These are phyloP conservation scores for Catostylus mosaicus DNA, from an alignment of 30 jellyfish, hydroid and myxozoan species.

Conservation along the genomic window DNA sequence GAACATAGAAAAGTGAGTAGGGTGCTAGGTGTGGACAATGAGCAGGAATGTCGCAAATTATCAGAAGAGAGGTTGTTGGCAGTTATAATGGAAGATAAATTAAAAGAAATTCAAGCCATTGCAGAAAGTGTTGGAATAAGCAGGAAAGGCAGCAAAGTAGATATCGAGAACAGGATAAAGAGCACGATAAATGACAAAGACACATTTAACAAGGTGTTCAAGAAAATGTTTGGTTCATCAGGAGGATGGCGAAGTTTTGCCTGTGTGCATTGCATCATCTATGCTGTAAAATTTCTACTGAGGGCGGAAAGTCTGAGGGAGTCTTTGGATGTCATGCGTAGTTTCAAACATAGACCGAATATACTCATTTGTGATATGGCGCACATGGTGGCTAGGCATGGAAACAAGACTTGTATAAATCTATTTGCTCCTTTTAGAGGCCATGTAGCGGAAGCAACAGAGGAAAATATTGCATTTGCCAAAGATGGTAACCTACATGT, in stretches of 20 bases:
- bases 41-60: constrained; percentile 1
- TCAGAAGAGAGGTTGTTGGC: constrained; percentile 21
- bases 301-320: constrained; percentile 67
- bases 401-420: constrained; percentile 8
- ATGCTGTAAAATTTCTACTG: constrained; percentile 44
- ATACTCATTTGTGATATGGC: constrained; percentile 62
- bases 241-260: constrained; percentile 35
- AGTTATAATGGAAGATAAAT: not conserved
- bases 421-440: constrained; percentile 55
- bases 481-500: not conserved
- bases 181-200: not conserved
- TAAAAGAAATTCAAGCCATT: not conserved
- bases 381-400: constrained; percentile 65
- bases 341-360: constrained; percentile 54
- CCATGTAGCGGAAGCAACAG: constrained; percentile 46
- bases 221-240: constrained; percentile 17
- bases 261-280: constrained; percentile 25
- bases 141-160: constrained; percentile 10
- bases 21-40: not conserved
- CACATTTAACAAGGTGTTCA: constrained; percentile 5
- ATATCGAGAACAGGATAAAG: constrained; percentile 4
- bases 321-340: constrained; percentile 31
- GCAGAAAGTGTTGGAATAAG: constrained; percentile 8
- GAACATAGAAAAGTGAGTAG: constrained; percentile 7
- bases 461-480: constrained; percentile 22